A percentile compares a stretch with the other conserved stretches of the same genome.
Evolutionary conservation across 2,888 invertebrate genomes (phyloP).

Genomic region (Hyppa rectilinea): DNA sequence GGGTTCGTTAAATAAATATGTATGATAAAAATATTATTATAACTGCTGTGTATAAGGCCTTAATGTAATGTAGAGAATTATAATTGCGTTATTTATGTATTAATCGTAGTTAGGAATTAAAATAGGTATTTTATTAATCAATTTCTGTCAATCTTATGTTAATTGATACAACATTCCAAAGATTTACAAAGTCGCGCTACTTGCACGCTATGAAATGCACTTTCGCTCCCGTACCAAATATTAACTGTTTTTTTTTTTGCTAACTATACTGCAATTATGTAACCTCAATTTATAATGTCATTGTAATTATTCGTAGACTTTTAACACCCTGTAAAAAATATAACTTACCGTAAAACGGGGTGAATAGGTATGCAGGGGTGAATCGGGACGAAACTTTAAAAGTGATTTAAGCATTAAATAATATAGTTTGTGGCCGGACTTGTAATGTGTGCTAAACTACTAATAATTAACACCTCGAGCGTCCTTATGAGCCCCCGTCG

Average conservation of each 20-base stretch:
- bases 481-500: too few relatives aligned
- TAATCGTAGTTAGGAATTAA: constrained; percentile 72
- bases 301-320: constrained; percentile 36
- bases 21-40: constrained; percentile 45
- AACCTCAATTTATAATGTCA: constrained; percentile 25
- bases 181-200: constrained; percentile 24
- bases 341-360: too few relatives aligned
- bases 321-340: constrained; percentile 30
- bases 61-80: constrained; percentile 67
- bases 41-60: constrained; percentile 70
- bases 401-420: too few relatives aligned
- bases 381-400: too few relatives aligned
- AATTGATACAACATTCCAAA: constrained; percentile 68
- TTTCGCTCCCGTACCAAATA: constrained; percentile 10
- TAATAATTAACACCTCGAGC: too few relatives aligned
- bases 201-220: neutral
- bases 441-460: too few relatives aligned
- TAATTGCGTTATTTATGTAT: constrained; percentile 63
- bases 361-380: too few relatives aligned
- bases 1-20: constrained; percentile 39
- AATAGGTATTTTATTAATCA: constrained; percentile 62
- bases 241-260: neutral
- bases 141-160: constrained; percentile 53
- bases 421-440: too few relatives aligned
- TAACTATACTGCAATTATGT: neutral